Percentiles rank a stretch among this genome's conserved stretches.
Conservation (phyloP, 2,797 vertebrate genomes). For the Anabas testudineus region DNA sequence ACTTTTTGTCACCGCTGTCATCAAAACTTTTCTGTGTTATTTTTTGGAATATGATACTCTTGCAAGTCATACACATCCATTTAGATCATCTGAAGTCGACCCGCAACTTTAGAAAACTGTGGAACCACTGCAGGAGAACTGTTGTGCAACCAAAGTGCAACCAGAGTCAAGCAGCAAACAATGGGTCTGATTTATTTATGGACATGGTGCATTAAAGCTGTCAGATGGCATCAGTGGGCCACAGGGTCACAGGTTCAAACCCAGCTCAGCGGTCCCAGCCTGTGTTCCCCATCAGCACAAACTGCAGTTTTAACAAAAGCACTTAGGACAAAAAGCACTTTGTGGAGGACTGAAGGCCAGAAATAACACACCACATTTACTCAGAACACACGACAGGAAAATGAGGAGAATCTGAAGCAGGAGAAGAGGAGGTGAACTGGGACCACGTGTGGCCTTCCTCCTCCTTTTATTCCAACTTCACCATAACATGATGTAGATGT, state of each 20-base stretch:
- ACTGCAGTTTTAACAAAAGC: conserved; percentile 58
- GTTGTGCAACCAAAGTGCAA: not conserved
- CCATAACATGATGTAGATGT: too few species aligned
- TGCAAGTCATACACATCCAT: too few species aligned
- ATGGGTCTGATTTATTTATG: conserved; percentile 50
- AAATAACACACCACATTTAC: conserved; percentile 31
- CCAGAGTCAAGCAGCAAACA: conserved; percentile 13
- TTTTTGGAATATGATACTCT: too few species aligned
- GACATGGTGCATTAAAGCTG: conserved; percentile 13
- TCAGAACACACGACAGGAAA: conserved; percentile 7
- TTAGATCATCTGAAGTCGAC: too few species aligned
- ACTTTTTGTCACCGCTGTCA: too few species aligned
- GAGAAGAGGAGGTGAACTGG: not conserved
- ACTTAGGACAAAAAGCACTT: conserved; percentile 52
- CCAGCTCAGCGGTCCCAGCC: not conserved
- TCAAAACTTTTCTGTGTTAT: too few species aligned
- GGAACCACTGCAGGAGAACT: too few species aligned
- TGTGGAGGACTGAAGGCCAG: not conserved
- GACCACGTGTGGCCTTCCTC: not conserved
- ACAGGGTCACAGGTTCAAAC: not conserved
- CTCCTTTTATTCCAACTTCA: not conserved
- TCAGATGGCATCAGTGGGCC: conserved; percentile 16
- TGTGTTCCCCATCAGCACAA: not conserved
- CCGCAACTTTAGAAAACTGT: too few species aligned
- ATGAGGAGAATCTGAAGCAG: conserved; percentile 6